These are phyloP conservation scores for Amphibalanus amphitrite DNA, from an alignment of 1,140 invertebrate species.

Conservation along the genomic window DNA sequence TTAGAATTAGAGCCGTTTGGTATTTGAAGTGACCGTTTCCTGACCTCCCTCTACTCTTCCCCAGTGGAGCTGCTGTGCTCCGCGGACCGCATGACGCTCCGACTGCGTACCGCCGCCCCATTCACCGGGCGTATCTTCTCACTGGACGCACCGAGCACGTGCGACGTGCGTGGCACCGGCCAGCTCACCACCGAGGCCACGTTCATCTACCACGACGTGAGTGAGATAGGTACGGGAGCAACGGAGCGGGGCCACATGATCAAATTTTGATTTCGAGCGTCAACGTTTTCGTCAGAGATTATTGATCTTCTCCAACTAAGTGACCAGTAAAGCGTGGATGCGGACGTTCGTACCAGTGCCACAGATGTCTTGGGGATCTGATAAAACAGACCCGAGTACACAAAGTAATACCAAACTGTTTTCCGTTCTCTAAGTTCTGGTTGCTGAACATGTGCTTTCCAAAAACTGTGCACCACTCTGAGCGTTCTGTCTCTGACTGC, in stretches of 20 bases:
- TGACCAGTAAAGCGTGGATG: no score
- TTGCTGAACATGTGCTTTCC: conserved; percentile 11
- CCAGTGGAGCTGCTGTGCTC: conserved; percentile 34
- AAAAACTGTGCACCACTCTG: conserved; percentile 14
- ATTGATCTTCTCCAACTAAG: no score
- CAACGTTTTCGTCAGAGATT: conserved; percentile 21
- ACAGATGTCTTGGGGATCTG: conserved; percentile 12
- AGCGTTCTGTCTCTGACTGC: conserved; percentile 12
- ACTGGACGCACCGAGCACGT: conserved; percentile 27
- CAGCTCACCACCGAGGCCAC: conserved; percentile 27
- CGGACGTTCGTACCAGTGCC: conserved; percentile 12
- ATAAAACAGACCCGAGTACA: conserved; percentile 8
- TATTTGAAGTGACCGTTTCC: no score
- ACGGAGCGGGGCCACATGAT: no score
- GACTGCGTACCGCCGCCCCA: conserved; percentile 29
- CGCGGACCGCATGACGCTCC: conserved; percentile 29
- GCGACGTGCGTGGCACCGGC: conserved; percentile 28
- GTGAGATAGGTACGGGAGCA: no score
- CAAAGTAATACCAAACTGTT: conserved; percentile 22
- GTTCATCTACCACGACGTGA: conserved; percentile 24
- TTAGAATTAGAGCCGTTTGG: no score
- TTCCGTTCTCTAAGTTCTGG: background rate
- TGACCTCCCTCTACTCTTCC: conserved; percentile 16
- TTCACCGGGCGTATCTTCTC: conserved; percentile 35
- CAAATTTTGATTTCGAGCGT: background rate